Percentiles rank a stretch among this genome's conserved stretches.
Evolutionary conservation across 2,888 invertebrate genomes (phyloP).

Genomic region (Apamea anceps): DNA sequence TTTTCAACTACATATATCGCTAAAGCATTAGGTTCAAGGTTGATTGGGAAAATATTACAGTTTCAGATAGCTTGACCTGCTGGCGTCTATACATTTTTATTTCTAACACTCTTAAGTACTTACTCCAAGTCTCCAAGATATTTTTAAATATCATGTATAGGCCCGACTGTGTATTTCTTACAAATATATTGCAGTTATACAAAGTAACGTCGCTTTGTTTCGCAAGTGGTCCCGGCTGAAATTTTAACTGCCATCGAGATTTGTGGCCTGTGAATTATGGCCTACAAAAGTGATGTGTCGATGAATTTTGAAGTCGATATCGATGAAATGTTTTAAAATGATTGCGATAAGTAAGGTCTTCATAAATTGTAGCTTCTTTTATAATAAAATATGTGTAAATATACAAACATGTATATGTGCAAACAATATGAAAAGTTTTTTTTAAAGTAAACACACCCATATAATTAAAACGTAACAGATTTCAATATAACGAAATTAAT

Average conservation of each 20-base stretch:
- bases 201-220: conserved; percentile 79
- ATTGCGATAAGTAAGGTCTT: not conserved
- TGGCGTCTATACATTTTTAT: conserved; percentile 7
- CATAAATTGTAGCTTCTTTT: not conserved
- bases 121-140: conserved; percentile 24
- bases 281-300: conserved; percentile 71
- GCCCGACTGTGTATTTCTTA: conserved; percentile 41
- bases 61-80: no score
- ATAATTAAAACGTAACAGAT: not conserved
- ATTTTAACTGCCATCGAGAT: conserved; percentile 84
- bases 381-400: not conserved
- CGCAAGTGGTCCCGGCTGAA: conserved; percentile 74
- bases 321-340: conserved; percentile 48
- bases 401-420: not conserved
- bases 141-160: conserved; percentile 50
- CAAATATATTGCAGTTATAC: conserved; percentile 49
- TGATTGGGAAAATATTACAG: no score
- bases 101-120: conserved; percentile 13
- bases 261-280: conserved; percentile 87
- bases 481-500: not conserved
- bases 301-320: conserved; percentile 66
- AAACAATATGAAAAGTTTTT: not conserved
- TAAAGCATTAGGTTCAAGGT: no score
- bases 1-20: no score
- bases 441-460: not conserved